Base-by-base conservation (phyloP, 1,140 invertebrate species). In the Drosophila kikkawai region DNA sequence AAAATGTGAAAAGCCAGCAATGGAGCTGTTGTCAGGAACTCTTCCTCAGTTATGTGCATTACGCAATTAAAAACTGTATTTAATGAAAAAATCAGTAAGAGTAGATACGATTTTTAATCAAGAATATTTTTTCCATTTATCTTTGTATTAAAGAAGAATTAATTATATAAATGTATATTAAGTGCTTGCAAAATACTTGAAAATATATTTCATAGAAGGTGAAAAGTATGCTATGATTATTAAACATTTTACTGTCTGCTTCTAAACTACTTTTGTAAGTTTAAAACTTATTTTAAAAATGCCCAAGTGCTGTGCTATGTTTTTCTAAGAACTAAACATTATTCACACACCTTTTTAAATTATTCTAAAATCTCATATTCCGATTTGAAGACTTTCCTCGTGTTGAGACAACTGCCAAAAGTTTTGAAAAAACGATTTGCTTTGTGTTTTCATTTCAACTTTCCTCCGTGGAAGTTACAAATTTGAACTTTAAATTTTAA, bases 401-500 rank as follows among this genome's bases (percentile, higher is more conserved):
- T 55, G 13, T 37, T 15, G 19, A 37, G 51, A 55, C 17, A 55
- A 37, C 17, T 37, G 34, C 19, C 13, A 22, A 37, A 55, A 55
- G 19, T 56, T 56, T 56, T 56, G 8, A 56, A 15, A 15, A 76
- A 58, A 41, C 42, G 32, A 66, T 61, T 69, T 71, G 36, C 36
- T 45, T 39, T 73, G 17, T 71, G 67, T 73, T 73, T 71, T 60
- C 37, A 70, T 61, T 78, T 26, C 39, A 45, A 78, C 74, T 78
- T 78, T 44, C 34, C 39, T 26, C n/a, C 34, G 26, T 63, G 57
- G 41, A 69, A 70, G 64, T 59, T 57, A 61, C 75, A 78, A 78
- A 78, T 78, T 69, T 78, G 50, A 70, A 78, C 75, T 78, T 78
- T 78, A 78, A 77, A 78, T 78, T 78, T 78, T 69, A 63, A 68